phyloP scores from a whole-genome alignment of 1,140 invertebrate species.

The Heliconius himera region DNA sequence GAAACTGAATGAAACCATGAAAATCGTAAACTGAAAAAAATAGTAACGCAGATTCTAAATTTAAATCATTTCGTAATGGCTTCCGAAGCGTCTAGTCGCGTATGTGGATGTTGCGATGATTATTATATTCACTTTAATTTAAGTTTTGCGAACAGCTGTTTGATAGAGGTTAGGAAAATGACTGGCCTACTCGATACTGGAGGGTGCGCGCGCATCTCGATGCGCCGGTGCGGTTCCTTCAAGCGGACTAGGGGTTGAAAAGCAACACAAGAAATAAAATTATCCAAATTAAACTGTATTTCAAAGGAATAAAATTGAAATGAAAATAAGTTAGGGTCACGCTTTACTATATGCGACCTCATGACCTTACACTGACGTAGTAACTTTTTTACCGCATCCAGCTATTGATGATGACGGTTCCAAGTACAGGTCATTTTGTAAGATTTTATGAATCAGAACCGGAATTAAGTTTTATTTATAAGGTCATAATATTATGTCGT shows the following conservation, averaged over 20 bases:
- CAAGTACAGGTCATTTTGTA: constrained; percentile 8
- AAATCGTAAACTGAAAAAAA: constrained; percentile 69
- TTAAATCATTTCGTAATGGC: constrained; percentile 75
- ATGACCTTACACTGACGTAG: constrained; percentile 34
- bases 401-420: constrained; percentile 20
- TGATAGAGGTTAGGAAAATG: constrained; percentile 74
- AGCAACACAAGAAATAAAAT: constrained; percentile 7
- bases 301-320: constrained; percentile 14
- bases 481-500: background rate
- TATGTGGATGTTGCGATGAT: constrained; percentile 37
- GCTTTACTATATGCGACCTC: constrained; percentile 29
- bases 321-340: background rate
- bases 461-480: background rate
- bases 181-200: constrained; percentile 67
- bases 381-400: constrained; percentile 29
- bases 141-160: constrained; percentile 67
- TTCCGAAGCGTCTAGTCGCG: constrained; percentile 59
- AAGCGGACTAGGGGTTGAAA: constrained; percentile 31
- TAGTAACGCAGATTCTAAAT: constrained; percentile 63
- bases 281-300: constrained; percentile 28
- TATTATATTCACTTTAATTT: constrained; percentile 41
- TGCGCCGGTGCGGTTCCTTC: constrained; percentile 53
- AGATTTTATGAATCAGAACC: background rate
- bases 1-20: constrained; percentile 74
- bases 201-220: constrained; percentile 68